Evolutionary conservation across 1,140 invertebrate species (phyloP).

Genomic region (Neuroterus valhalla): DNA sequence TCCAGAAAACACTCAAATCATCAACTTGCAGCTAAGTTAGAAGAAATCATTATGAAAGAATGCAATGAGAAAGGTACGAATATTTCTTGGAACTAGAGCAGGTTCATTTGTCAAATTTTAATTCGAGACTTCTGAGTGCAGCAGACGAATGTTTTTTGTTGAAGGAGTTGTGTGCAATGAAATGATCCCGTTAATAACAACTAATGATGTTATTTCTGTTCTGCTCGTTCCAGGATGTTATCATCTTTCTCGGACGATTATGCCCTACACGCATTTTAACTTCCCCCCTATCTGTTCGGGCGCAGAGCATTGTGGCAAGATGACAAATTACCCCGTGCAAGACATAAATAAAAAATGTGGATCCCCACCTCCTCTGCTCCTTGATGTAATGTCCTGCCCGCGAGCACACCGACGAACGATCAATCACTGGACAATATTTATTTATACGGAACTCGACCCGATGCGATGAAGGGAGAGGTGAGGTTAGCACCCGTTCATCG

Average conservation of each 20-base stretch:
- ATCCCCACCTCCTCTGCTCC: background rate
- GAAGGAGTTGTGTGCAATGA: conserved; percentile 2
- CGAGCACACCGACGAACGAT: conserved; percentile 52
- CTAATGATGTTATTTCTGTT: conserved; percentile 23
- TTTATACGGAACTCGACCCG: conserved; percentile 55
- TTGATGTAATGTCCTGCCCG: conserved; percentile 52
- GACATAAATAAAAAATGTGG: conserved; percentile 27
- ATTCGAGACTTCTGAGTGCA: background rate
- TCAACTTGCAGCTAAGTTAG: too few species aligned
- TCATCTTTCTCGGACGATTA: conserved; percentile 11
- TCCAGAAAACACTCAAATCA: too few species aligned
- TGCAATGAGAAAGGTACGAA: background rate
- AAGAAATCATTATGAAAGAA: too few species aligned
- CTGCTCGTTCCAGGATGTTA: conserved; percentile 20
- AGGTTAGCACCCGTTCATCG: conserved; percentile 25
- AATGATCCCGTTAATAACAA: conserved; percentile 16
- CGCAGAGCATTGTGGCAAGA: conserved; percentile 38
- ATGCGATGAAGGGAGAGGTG: conserved; percentile 8
- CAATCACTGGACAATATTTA: conserved; percentile 66
- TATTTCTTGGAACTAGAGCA: conserved; percentile 7
- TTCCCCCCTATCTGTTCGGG: conserved; percentile 19
- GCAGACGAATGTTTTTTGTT: conserved; percentile 24
- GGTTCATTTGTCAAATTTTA: background rate
- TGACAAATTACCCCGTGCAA: conserved; percentile 58
- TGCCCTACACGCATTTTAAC: conserved; percentile 29